These are phyloP conservation scores for Tetragonula carbonaria DNA, from an alignment of 2,888 invertebrate genomes.

Conservation along the genomic window DNA sequence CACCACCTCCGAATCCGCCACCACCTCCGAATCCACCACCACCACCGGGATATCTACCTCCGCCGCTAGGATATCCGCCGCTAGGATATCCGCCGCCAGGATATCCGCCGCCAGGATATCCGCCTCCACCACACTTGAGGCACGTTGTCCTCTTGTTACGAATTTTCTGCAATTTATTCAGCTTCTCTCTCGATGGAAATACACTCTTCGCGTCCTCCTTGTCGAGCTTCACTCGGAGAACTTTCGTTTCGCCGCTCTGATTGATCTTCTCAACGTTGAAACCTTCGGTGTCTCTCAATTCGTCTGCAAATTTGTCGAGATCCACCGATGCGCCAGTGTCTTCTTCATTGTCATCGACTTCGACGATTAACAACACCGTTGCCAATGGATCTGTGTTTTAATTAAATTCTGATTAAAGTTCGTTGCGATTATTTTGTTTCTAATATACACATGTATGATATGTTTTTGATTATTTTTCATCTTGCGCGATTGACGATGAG, in stretches of 20 bases:
- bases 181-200: conserved; percentile 13
- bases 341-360: conserved; percentile 73
- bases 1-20: conserved; percentile 46
- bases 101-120: conserved; percentile 42
- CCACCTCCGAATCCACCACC: conserved; percentile 31
- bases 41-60: conserved; percentile 35
- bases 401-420: not conserved
- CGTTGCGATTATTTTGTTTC: not conserved
- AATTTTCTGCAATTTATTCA: conserved; percentile 63
- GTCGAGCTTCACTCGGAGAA: conserved; percentile 75
- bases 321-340: conserved; percentile 63
- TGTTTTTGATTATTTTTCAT: not conserved
- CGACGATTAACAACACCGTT: conserved; percentile 76
- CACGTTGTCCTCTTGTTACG: conserved; percentile 77
- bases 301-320: conserved; percentile 79
- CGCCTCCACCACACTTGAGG: conserved; percentile 70
- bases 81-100: not conserved
- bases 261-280: conserved; percentile 74
- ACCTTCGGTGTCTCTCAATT: conserved; percentile 75
- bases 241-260: conserved; percentile 71
- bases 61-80: not conserved
- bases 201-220: conserved; percentile 47
- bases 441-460: not conserved
- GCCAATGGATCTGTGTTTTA: conserved; percentile 75
- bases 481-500: not conserved